phyloP scores from a whole-genome alignment of 1,140 invertebrate genomes.

The Musca domestica region DNA sequence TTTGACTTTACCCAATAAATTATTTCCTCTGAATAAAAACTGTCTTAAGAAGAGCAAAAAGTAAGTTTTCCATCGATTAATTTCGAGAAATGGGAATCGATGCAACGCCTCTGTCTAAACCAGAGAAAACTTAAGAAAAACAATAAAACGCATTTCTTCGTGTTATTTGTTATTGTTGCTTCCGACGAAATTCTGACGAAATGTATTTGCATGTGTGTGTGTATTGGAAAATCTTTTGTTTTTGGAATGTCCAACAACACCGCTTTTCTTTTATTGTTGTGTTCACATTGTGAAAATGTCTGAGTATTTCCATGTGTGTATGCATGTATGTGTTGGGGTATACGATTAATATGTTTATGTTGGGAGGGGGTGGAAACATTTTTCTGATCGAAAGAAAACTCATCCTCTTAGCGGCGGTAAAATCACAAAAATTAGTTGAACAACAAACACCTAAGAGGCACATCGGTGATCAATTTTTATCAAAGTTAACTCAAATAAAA shows the following conservation, averaged over 20 bases:
- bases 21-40: no score
- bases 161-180: neutral
- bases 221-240: neutral
- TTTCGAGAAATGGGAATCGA: no score
- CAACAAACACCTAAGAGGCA: conserved; percentile 19
- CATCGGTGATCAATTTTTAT: conserved; percentile 20
- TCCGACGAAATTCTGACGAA: neutral
- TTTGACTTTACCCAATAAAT: no score
- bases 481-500: neutral
- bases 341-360: no score
- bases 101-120: no score
- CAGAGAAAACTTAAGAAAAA: neutral
- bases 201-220: neutral
- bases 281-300: no score
- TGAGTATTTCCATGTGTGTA: no score
- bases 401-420: no score
- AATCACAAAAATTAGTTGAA: conserved; percentile 19
- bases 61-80: no score
- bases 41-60: no score
- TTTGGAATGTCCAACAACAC: neutral
- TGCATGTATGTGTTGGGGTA: no score
- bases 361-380: neutral
- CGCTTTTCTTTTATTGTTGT: no score
- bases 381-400: neutral
- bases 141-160: neutral